Evolutionary conservation across 1,140 invertebrate species (phyloP), one percentile per base, ranked within the genome.

Genomic region (Theocolax elegans): DNA sequence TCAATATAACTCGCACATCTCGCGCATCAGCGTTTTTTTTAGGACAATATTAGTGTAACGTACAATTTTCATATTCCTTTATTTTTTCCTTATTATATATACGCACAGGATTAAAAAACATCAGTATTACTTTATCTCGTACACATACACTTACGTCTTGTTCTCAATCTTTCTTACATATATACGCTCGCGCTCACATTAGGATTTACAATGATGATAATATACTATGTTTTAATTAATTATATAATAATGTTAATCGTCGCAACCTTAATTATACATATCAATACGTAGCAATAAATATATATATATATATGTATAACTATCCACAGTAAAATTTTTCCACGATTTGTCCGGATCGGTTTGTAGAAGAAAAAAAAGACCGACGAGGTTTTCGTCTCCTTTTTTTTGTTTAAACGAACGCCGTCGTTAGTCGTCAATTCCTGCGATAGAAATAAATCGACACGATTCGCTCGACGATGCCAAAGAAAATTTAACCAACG

Each of bases 171-270:
- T 21, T 40, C 15, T 53, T 15, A 46, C 23, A 60, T 17, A 27
- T 19, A 27, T 25, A 4, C 38, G 9, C n/a, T 60, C 8, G 8
- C 42, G 21, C 4, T n/a, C 10, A 64, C 49, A 65, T 58, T 64
- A 58, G 19, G 40, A 65, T 59, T 25, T 62, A 59, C 48, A 69
- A 19, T 38, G 19, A 40, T 23, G 29, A 25, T 71, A 49, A 38
- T 44, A 29, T n/a, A n/a, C n/a, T n/a, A n/a, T n/a, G n/a, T n/a
- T n/a, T 12, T 58, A 44, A 21, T 48, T 19, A 58, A 35, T 53
- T 35, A 31, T 31, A 58, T 59, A 21, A 68, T 72, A 74, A 74
- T 77, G 58, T 73, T 76, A 67, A 73, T 71, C 54, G 72, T 74
- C 48, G 49, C 65, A 63, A 62, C 69, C 67, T 49, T 70, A 72